Conservation (phyloP, 2,888 invertebrate species). For the Dicyrtoma fusca region DNA sequence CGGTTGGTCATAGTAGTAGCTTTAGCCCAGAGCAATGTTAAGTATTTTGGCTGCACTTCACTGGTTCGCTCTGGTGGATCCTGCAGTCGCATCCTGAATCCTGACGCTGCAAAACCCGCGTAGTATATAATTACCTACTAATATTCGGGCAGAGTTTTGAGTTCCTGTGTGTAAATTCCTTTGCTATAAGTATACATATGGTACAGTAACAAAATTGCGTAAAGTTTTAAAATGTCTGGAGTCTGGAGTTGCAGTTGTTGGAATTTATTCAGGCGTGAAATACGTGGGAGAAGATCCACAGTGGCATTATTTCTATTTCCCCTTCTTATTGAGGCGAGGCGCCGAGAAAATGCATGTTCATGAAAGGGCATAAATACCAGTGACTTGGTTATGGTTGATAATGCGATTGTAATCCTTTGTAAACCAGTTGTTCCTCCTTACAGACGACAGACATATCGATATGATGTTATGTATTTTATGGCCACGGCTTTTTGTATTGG, state of each 20-base stretch:
- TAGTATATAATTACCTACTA: not conserved
- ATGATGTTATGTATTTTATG: not conserved
- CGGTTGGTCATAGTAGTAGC: too few species aligned
- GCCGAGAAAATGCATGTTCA: not conserved
- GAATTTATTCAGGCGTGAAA: constrained; percentile 27
- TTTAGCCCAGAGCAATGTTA: not conserved
- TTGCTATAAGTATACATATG: too few species aligned
- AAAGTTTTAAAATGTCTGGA: constrained; percentile 12
- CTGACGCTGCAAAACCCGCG: not conserved
- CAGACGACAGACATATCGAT: not conserved
- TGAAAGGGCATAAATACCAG: not conserved
- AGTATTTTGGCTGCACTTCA: not conserved
- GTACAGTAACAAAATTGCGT: not conserved
- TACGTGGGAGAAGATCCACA: constrained; percentile 9
- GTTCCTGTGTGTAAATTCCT: too few species aligned
- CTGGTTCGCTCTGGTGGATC: not conserved
- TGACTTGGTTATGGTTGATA: constrained; percentile 10
- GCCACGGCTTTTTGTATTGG: not conserved
- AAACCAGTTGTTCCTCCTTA: constrained; percentile 31
- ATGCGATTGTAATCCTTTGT: constrained; percentile 38
- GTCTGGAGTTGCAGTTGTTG: not conserved
- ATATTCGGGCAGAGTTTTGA: too few species aligned
- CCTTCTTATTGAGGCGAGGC: not conserved
- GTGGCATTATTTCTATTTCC: constrained; percentile 11
- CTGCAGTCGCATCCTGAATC: too few species aligned